These are phyloP conservation scores for Balaeniceps rex DNA, from an alignment of 2,113 vertebrate species.

Conservation along the genomic window DNA sequence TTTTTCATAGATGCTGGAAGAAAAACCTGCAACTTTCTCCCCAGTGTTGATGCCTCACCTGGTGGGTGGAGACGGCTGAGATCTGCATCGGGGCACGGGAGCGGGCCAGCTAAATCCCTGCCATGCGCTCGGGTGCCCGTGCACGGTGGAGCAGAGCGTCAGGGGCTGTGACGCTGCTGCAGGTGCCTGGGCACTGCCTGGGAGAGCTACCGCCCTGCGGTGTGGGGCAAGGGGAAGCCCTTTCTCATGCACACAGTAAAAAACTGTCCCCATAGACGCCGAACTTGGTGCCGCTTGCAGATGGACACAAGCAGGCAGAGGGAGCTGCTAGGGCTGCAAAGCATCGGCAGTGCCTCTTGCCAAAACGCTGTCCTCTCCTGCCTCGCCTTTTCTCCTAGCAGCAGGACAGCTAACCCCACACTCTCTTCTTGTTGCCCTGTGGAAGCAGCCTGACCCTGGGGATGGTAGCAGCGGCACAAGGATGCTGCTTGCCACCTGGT, in stretches of 20 bases:
- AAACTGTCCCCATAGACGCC: neutral
- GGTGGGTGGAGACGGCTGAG: neutral
- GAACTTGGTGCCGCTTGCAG: too few species aligned
- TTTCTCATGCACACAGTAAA: neutral
- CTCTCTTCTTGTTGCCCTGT: neutral
- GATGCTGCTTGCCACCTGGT: fast-evolving
- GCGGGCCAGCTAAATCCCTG: neutral
- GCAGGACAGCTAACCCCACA: neutral
- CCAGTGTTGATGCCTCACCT: neutral
- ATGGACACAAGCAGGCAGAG: fast-evolving
- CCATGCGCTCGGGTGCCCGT: fast-evolving
- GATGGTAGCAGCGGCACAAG: fast-evolving
- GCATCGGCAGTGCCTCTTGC: neutral
- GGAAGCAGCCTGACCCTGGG: neutral
- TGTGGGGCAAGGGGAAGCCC: neutral
- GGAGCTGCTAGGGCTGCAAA: neutral
- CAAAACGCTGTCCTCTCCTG: fast-evolving
- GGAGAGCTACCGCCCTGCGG: neutral
- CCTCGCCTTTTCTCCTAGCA: neutral
- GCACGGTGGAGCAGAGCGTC: neutral
- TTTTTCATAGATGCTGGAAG: neutral
- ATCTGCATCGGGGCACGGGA: neutral
- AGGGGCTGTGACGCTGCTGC: neutral
- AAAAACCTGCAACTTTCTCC: neutral
- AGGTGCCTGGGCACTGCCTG: fast-evolving